Conservation (phyloP, 2,113 vertebrate species). For the Zosterops japonicus region DNA sequence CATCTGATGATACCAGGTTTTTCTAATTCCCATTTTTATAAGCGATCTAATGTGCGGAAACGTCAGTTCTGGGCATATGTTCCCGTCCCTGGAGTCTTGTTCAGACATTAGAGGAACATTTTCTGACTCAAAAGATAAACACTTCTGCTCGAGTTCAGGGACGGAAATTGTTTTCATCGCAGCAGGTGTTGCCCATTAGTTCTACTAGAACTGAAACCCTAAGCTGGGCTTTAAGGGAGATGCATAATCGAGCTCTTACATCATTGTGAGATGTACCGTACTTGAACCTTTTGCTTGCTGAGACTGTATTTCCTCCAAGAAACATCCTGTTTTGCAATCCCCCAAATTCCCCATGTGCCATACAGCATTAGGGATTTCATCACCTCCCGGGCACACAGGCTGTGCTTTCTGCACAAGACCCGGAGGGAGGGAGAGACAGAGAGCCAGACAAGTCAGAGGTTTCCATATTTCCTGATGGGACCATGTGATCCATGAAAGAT, state of each 20-base stretch:
- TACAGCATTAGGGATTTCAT: constrained; percentile 44
- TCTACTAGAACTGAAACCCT: constrained; percentile 58
- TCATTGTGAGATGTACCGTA: constrained; percentile 70
- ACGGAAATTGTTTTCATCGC: constrained; percentile 58
- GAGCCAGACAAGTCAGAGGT: constrained; percentile 41
- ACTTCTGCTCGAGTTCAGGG: constrained; percentile 55
- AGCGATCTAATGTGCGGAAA: constrained; percentile 56
- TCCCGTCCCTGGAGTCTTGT: constrained; percentile 61
- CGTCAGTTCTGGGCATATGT: constrained; percentile 61
- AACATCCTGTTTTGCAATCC: constrained; percentile 69
- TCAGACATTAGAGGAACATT: constrained; percentile 74
- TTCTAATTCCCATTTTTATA: constrained; percentile 70
- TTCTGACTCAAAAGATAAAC: constrained; percentile 75
- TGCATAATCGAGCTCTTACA: constrained; percentile 58
- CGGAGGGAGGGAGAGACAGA: constrained; percentile 20
- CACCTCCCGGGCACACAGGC: constrained; percentile 15
- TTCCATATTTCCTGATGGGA: constrained; percentile 55
- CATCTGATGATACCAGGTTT: constrained; percentile 63
- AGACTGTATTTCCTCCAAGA: constrained; percentile 60
- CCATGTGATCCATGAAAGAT: constrained; percentile 54
- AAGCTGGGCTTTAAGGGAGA: constrained; percentile 62
- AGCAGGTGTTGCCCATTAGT: constrained; percentile 69
- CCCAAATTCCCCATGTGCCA: constrained; percentile 49
- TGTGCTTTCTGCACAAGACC: constrained; percentile 36
- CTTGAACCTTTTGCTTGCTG: constrained; percentile 60